These are phyloP conservation scores for Linyphia triangularis DNA, from an alignment of 2,888 invertebrate genomes.

Conservation along the genomic window DNA sequence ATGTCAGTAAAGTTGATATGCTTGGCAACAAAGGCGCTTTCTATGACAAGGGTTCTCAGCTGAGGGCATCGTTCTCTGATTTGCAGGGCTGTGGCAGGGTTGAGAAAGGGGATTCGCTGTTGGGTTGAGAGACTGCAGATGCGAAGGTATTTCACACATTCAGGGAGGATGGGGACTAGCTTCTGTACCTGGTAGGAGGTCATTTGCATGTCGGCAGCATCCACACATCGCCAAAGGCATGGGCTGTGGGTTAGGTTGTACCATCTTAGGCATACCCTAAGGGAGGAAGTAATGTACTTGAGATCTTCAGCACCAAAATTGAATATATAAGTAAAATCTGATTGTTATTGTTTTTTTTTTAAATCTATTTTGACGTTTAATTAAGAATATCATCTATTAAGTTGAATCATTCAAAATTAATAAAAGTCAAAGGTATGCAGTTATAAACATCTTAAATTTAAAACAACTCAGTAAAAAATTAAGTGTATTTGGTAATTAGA, in stretches of 20 bases:
- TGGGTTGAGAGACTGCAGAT: conserved; percentile 60
- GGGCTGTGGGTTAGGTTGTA: conserved; percentile 66
- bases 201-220: conserved; percentile 71
- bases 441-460: too few relatives aligned
- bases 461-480: too few relatives aligned
- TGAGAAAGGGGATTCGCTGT: conserved; percentile 62
- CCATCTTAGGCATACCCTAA: conserved; percentile 69
- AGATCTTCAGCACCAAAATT: too few relatives aligned
- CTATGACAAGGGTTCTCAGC: conserved; percentile 59
- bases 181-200: conserved; percentile 68
- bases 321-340: too few relatives aligned
- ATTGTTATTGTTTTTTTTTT: too few relatives aligned
- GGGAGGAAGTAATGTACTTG: too few relatives aligned
- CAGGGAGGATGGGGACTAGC: conserved; percentile 57
- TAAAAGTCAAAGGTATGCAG: too few relatives aligned
- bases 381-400: too few relatives aligned
- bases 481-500: too few relatives aligned
- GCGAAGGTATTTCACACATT: conserved; percentile 57
- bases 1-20: conserved; percentile 66
- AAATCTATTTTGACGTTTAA: too few relatives aligned
- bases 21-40: conserved; percentile 68
- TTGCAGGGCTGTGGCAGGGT: conserved; percentile 46
- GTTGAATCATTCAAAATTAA: too few relatives aligned
- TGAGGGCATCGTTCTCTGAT: conserved; percentile 65
- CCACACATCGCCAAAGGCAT: conserved; percentile 65